Evolutionary conservation across 2,888 invertebrate species (phyloP).

Genomic region (Apotomis turbidana): DNA sequence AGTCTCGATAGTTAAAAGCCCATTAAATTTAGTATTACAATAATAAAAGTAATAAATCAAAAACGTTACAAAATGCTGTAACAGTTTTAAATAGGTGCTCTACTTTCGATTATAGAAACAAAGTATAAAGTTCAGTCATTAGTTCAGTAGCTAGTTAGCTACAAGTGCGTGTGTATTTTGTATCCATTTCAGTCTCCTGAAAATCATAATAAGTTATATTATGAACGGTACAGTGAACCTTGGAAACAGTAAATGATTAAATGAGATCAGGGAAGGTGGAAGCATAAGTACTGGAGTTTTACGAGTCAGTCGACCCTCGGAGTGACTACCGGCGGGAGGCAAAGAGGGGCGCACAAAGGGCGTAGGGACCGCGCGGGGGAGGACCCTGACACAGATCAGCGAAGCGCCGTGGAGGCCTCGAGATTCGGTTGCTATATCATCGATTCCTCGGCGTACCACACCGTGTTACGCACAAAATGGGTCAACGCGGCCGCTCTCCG

Average conservation of each 20-base stretch:
- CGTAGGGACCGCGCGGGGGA: conserved; percentile 71
- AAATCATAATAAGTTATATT: conserved; percentile 7
- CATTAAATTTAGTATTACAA: conserved; percentile 23
- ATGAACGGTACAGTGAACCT: conserved; percentile 43
- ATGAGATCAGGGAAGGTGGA: conserved; percentile 66
- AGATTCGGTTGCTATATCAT: conserved; percentile 79
- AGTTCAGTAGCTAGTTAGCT: neutral
- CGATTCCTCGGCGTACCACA: conserved; percentile 75
- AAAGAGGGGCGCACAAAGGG: conserved; percentile 62
- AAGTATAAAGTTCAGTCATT: conserved; percentile 10
- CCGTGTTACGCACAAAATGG: conserved; percentile 76
- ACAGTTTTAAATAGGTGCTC: conserved; percentile 40
- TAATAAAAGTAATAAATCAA: conserved; percentile 44
- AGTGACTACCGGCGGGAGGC: conserved; percentile 63
- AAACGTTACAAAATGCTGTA: conserved; percentile 46
- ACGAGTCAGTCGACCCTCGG: conserved; percentile 68
- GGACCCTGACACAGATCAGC: conserved; percentile 83
- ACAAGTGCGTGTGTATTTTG: neutral
- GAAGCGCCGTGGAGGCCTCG: conserved; percentile 73
- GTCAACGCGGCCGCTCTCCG: conserved; percentile 71
- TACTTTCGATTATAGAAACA: conserved; percentile 29
- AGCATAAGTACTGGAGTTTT: conserved; percentile 75
- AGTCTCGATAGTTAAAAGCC: conserved; percentile 29
- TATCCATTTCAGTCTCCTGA: neutral
- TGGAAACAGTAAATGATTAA: conserved; percentile 66